Percentiles rank a stretch among this genome's conserved stretches.
These are phyloP conservation scores for Amiota minor DNA, from an alignment of 2,888 invertebrate species.

Conservation along the genomic window DNA sequence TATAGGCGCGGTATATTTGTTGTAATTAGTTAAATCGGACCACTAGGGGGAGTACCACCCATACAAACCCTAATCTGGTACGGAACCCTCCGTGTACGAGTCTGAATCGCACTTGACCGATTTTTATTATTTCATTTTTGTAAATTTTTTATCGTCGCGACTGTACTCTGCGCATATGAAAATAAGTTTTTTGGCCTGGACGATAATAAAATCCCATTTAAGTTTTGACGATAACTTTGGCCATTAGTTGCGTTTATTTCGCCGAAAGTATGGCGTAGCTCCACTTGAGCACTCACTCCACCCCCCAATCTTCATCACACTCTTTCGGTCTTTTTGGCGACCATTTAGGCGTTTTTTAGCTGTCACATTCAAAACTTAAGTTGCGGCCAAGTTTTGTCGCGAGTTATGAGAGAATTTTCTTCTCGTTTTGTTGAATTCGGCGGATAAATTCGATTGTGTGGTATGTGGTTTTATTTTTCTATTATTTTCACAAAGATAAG, in stretches of 20 bases:
- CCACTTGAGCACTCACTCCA: neutral
- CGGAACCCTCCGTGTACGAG: no score
- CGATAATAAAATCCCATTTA: slow-evolving; percentile 66
- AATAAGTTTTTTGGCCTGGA: slow-evolving; percentile 54
- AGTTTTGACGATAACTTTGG: slow-evolving; percentile 64
- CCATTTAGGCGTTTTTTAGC: slow-evolving; percentile 17
- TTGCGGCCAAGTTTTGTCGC: slow-evolving; percentile 20
- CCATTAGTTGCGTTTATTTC: slow-evolving; percentile 53
- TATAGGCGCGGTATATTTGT: no score
- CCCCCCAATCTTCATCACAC: neutral
- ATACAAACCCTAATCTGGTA: no score
- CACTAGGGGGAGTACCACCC: no score
- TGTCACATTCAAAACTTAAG: slow-evolving; percentile 18
- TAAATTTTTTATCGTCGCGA: slow-evolving; percentile 16
- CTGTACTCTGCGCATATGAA: slow-evolving; percentile 40
- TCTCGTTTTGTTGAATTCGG: no score
- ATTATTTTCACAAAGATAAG: slow-evolving; percentile 6
- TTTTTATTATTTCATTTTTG: slow-evolving; percentile 26
- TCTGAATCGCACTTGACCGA: no score
- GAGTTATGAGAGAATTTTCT: slow-evolving; percentile 19
- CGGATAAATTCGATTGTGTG: slow-evolving; percentile 1
- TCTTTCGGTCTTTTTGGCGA: neutral
- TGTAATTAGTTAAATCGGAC: no score
- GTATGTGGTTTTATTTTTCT: neutral
- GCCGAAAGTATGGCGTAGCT: slow-evolving; percentile 10